Evolutionary conservation across 2,113 vertebrate species (phyloP).

Genomic region (Elgaria multicarinata): DNA sequence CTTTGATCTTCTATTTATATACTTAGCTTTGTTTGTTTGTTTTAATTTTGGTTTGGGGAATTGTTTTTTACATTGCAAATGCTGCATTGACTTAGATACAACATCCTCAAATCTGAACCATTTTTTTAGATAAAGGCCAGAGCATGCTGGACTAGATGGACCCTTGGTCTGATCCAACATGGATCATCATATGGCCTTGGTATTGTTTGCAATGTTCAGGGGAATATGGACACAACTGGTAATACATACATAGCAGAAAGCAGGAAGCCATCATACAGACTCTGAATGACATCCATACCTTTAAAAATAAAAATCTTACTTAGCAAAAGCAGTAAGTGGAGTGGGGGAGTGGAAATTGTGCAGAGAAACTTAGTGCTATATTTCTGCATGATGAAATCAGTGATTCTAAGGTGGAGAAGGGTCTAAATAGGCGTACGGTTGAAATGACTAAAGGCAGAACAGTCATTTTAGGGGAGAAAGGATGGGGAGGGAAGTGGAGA

Average conservation of each 20-base stretch:
- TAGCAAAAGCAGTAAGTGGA: neutral
- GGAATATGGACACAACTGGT: neutral
- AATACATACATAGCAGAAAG: neutral
- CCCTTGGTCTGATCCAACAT: no score
- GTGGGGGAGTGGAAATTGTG: neutral
- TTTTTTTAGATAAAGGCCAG: conserved; percentile 24
- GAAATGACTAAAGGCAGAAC: neutral
- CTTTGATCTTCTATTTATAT: conserved; percentile 26
- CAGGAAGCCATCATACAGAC: neutral
- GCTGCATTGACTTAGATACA: conserved; percentile 17
- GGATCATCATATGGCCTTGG: no score
- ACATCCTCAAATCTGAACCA: conserved; percentile 4
- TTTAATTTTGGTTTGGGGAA: neutral
- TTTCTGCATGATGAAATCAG: neutral
- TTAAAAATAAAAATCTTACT: neutral
- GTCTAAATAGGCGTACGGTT: neutral
- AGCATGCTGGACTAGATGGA: no score
- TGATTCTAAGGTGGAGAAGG: neutral
- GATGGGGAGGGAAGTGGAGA: neutral
- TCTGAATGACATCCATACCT: neutral
- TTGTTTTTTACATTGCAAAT: neutral
- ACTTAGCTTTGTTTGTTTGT: neutral
- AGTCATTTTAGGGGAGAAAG: neutral
- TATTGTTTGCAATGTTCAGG: neutral
- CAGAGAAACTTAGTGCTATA: neutral